Conservation (phyloP, 92 coral and sea anemone species). For the Phenganax marumi region DNA sequence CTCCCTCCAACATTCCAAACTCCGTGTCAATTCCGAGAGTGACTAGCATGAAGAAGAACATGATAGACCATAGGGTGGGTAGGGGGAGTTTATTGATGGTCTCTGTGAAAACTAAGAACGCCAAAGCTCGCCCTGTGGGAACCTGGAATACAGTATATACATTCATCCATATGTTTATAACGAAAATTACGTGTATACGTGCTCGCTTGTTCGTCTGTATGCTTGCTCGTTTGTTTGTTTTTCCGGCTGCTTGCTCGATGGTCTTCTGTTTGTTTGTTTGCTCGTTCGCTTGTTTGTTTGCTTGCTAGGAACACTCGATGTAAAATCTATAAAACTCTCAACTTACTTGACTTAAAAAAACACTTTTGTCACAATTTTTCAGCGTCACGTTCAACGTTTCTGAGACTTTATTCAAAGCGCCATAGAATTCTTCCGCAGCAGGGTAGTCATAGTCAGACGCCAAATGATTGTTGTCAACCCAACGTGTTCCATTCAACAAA, state of each 20-base stretch:
- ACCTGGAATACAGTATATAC: conserved; percentile 46
- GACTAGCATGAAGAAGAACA: conserved; percentile 93
- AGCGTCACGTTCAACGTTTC: conserved; percentile 65
- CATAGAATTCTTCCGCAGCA: conserved; percentile 37
- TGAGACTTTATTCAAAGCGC: conserved; percentile 59
- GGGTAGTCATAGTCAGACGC: conserved; percentile 46
- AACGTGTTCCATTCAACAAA: conserved; percentile 61
- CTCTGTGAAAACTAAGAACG: conserved; percentile 91
- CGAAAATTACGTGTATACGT: no score
- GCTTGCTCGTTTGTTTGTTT: no score
- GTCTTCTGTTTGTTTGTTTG: background rate
- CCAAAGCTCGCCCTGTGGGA: conserved; percentile 78
- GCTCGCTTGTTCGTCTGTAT: no score
- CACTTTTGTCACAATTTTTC: conserved; percentile 62
- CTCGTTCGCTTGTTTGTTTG: no score
- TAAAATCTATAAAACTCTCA: background rate
- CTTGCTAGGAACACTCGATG: no score
- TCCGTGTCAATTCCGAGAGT: conserved; percentile 89
- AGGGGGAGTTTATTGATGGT: conserved; percentile 89
- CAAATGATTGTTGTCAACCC: conserved; percentile 37
- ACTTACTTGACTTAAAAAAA: conserved; percentile 65
- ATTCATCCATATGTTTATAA: no score
- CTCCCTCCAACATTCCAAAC: conserved; percentile 98
- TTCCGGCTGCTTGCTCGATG: background rate
- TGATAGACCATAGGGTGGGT: conserved; percentile 87